Evolutionary conservation across 2,797 vertebrate species (phyloP).

Genomic region (Acomys russatus): DNA sequence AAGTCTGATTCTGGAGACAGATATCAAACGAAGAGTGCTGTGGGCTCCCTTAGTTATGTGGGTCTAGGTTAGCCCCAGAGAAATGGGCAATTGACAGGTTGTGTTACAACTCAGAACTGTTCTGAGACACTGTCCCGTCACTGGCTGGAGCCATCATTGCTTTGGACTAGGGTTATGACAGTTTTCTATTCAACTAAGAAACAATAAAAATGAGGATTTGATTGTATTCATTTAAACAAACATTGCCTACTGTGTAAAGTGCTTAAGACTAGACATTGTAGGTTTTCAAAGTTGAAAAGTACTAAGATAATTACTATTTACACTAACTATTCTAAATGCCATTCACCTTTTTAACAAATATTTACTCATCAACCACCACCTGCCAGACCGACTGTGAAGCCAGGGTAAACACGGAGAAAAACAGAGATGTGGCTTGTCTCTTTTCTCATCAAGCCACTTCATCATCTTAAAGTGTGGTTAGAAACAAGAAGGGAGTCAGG

Average conservation of each 20-base stretch:
- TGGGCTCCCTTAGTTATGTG: neutral
- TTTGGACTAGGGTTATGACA: neutral
- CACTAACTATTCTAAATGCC: neutral
- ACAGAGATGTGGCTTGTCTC: neutral
- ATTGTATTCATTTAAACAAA: conserved; percentile 46
- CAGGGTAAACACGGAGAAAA: neutral
- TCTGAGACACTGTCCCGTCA: neutral
- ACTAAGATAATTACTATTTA: conserved; percentile 44
- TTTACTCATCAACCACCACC: conserved; percentile 35
- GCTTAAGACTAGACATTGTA: neutral
- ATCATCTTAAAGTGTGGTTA: neutral
- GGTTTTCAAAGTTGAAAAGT: conserved; percentile 59
- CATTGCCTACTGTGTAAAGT: conserved; percentile 23
- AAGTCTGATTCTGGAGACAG: neutral
- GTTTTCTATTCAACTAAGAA: conserved; percentile 47
- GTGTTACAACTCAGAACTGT: conserved; percentile 7
- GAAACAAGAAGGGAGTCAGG: neutral
- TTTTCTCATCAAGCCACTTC: neutral
- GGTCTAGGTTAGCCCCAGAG: neutral
- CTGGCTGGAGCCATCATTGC: neutral
- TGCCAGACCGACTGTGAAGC: neutral
- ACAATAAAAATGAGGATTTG: conserved; percentile 37
- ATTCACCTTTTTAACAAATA: conserved; percentile 61
- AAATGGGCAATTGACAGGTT: neutral
- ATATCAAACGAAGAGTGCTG: neutral